Evolutionary conservation across 2,888 invertebrate genomes (phyloP).

Genomic region (Rhagonycha fulva): DNA sequence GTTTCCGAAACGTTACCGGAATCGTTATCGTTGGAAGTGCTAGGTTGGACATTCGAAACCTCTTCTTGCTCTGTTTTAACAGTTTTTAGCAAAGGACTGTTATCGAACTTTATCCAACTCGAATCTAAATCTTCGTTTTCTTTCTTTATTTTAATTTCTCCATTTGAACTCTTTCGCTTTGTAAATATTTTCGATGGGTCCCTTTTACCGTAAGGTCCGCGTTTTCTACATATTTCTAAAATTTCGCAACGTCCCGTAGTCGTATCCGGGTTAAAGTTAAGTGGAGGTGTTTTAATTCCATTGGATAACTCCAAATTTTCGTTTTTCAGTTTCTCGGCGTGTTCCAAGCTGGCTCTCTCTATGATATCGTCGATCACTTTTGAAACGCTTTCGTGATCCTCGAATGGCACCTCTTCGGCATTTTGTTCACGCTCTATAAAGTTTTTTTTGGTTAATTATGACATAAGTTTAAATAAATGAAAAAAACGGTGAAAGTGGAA

Average conservation of each 20-base stretch:
- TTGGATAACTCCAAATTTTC: neutral
- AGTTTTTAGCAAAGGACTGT: neutral
- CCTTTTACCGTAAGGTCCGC: constrained; percentile 21
- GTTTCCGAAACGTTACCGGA: neutral
- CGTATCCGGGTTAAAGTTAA: constrained; percentile 13
- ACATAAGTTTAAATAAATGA: neutral
- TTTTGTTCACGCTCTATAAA: constrained; percentile 1
- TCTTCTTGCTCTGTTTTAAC: neutral
- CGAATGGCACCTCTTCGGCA: neutral
- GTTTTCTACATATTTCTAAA: constrained; percentile 7
- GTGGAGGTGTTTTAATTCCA: constrained; percentile 22
- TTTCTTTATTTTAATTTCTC: neutral
- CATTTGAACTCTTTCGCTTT: neutral
- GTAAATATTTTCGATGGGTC: neutral
- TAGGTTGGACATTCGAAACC: neutral
- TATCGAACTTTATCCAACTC: constrained; percentile 15
- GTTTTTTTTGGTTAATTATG: neutral
- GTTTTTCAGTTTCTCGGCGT: constrained; percentile 39
- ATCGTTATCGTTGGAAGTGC: neutral
- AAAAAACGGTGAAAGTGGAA: neutral
- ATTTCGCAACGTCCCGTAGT: constrained; percentile 9
- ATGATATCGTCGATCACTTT: constrained; percentile 51
- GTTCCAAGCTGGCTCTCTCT: constrained; percentile 49
- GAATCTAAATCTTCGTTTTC: constrained; percentile 9
- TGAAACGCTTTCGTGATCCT: constrained; percentile 31